Percentiles rank a stretch among this genome's conserved stretches.
These are phyloP conservation scores for Eubucco bourcierii DNA, from an alignment of 2,113 vertebrate species.

Conservation along the genomic window DNA sequence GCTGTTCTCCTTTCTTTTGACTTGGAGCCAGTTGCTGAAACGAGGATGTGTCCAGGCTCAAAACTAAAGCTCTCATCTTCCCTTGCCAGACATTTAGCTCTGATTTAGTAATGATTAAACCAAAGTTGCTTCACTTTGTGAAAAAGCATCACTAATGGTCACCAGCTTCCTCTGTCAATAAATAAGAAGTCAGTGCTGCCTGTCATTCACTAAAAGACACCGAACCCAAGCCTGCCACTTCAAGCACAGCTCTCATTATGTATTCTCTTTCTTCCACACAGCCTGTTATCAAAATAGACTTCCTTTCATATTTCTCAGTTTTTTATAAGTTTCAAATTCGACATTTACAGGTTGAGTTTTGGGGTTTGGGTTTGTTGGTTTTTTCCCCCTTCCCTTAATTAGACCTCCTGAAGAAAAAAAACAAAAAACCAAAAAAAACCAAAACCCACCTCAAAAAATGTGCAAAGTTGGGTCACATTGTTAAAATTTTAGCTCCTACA, in stretches of 20 bases:
- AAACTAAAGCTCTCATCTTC: background rate
- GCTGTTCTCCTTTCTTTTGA: background rate
- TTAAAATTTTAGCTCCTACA: background rate
- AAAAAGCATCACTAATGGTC: slow-evolving; percentile 8
- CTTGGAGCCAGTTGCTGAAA: background rate
- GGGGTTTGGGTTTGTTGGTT: background rate
- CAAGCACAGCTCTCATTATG: slow-evolving; percentile 50
- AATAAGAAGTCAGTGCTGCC: background rate
- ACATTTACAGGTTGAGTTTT: background rate
- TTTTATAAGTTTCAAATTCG: slow-evolving; percentile 36
- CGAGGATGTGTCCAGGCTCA: background rate
- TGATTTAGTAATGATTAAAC: slow-evolving; percentile 2
- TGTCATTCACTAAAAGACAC: slow-evolving; percentile 42
- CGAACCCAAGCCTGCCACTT: slow-evolving; percentile 24
- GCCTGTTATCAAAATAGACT: slow-evolving; percentile 34
- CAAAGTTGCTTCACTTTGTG: background rate
- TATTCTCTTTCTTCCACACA: slow-evolving; percentile 66
- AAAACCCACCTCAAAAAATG: background rate
- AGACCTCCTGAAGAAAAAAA: background rate
- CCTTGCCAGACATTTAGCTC: background rate
- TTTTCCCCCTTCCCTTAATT: background rate
- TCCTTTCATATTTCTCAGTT: slow-evolving; percentile 54
- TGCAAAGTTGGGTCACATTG: background rate
- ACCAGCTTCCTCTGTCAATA: background rate
- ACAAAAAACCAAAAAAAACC: background rate